Base-by-base conservation (phyloP, 2,797 vertebrate species). In the Oreochromis grahami region DNA sequence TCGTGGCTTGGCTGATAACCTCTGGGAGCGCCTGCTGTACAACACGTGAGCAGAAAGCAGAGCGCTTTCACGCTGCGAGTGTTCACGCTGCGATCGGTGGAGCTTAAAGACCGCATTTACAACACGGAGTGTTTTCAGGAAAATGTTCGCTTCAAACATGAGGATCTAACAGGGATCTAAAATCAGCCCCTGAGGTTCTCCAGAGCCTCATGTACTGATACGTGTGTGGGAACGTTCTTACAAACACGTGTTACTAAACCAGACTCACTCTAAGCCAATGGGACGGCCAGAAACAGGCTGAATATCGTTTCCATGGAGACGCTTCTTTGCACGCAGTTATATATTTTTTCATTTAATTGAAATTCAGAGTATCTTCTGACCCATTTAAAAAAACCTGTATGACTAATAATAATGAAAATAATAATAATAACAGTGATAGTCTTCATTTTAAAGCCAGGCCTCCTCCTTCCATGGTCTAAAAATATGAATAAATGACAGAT, bases 61-160 rank as follows among this genome's bases (percentile, higher is more conserved):
- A 34, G 0, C 1, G 29, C 56, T 1, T 26, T 26, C 26, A 26
- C 26, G 26, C 26, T 26, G 26, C 26, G 26, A 26, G 26, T 26
- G 26, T 26, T 19, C 29, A 6, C 3, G 56, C 29, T 60, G 29
- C 15, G 17, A 58, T 58, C 29, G 19, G 26, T 38, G 36, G 3
- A 58, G 29, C 29, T 58, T 34, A 11, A 19, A 58, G 9, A 60
- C 0, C 0, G 0, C 56, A 4, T 60, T 60, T 60, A 58, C 56
- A 11, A 34, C 29, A 32, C 26, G 1, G 14, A 58, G 50, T 10
- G 50, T 11, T 52, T 52, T 52, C 50, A 52, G 56, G 56, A 34
- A 60, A 29, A 60, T 19, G 24, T 58, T 58, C 8, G 3, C 56
- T 58, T 2, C 29, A 58, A 19, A 60, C 9, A 4, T 2, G 56